phyloP scores from a whole-genome alignment of 2,113 vertebrate genomes.

The Notechis scutatus region DNA sequence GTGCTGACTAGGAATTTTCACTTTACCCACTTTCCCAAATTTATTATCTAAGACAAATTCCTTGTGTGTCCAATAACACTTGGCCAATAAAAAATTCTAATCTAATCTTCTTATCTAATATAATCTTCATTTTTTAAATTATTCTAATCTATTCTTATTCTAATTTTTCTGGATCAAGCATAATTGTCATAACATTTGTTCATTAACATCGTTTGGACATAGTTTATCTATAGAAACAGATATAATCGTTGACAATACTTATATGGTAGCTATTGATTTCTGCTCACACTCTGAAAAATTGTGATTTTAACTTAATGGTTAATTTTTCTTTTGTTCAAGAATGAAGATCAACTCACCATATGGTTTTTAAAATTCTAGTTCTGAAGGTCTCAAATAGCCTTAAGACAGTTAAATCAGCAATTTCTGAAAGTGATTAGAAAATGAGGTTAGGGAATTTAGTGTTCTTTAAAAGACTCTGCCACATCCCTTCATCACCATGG shows the following conservation, averaged over 20 bases:
- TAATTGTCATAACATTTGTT: neutral
- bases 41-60: neutral
- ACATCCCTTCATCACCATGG: neutral
- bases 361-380: neutral
- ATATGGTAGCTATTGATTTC: neutral
- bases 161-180: neutral
- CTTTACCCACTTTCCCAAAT: neutral
- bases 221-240: neutral
- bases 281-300: neutral
- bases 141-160: neutral
- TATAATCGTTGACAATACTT: neutral
- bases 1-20: neutral
- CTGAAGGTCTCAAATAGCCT: neutral
- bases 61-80: too few relatives aligned
- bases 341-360: neutral
- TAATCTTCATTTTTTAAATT: too few relatives aligned
- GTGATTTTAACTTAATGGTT: neutral
- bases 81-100: too few relatives aligned
- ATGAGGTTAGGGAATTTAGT: neutral
- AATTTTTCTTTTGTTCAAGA: neutral
- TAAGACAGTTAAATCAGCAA: neutral
- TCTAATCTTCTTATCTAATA: too few relatives aligned
- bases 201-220: neutral
- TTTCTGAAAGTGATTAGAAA: neutral
- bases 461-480: neutral